Conservation (phyloP, 2,888 invertebrate genomes). For the Standfussiana lucernea region DNA sequence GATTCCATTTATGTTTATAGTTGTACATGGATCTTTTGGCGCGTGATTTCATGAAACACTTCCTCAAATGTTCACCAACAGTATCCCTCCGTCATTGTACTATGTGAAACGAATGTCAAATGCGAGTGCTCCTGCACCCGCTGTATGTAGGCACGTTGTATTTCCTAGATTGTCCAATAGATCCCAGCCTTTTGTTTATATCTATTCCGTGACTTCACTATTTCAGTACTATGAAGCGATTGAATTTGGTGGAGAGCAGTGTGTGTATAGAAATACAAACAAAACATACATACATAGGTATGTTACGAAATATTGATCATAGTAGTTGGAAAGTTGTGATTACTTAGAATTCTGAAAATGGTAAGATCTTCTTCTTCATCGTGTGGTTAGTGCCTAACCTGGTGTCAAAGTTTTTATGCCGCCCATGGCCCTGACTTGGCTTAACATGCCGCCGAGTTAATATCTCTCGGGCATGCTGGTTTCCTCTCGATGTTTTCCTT, state of each 20-base stretch:
- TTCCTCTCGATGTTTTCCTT: no score
- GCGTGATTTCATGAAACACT: background rate
- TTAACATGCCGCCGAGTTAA: no score
- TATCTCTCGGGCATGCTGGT: no score
- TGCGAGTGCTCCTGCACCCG: background rate
- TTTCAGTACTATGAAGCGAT: constrained; percentile 1
- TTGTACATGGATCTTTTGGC: background rate
- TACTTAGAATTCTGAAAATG: background rate
- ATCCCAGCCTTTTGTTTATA: background rate
- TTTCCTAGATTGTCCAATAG: background rate
- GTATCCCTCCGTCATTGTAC: background rate
- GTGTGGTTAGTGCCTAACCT: no score
- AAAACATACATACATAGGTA: no score
- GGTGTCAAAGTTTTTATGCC: no score
- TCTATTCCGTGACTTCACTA: background rate
- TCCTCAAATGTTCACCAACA: background rate
- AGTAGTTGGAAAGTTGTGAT: background rate
- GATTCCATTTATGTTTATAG: background rate
- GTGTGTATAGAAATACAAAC: no score
- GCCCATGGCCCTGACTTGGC: no score
- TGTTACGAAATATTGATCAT: background rate
- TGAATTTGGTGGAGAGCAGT: background rate
- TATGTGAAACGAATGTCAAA: background rate
- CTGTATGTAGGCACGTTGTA: background rate
- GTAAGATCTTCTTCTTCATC: no score